phyloP scores from a whole-genome alignment of 2,888 invertebrate genomes.

The Drosophila longiperda region DNA sequence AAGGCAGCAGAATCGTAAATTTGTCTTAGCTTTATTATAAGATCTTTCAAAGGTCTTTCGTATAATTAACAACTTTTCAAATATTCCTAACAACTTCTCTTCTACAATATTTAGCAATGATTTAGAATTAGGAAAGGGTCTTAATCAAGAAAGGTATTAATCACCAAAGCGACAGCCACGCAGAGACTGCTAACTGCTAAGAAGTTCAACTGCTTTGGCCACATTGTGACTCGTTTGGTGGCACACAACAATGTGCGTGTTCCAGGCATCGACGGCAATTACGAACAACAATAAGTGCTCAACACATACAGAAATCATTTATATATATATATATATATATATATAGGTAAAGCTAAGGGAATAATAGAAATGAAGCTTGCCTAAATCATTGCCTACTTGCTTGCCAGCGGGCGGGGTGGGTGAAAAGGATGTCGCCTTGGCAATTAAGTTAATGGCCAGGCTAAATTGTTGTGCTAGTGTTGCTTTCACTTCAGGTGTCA shows the following conservation, averaged over 20 bases:
- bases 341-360: conserved; percentile 10
- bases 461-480: conserved; percentile 8
- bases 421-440: conserved; percentile 1
- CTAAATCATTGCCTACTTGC: conserved; percentile 55
- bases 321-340: neutral
- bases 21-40: neutral
- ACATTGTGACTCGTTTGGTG: conserved; percentile 28
- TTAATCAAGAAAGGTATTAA: neutral
- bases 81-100: neutral
- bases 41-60: neutral
- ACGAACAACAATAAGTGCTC: conserved; percentile 26
- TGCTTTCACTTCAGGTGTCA: conserved; percentile 68
- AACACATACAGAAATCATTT: neutral
- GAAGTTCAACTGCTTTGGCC: neutral
- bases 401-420: neutral
- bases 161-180: neutral
- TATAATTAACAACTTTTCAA: neutral
- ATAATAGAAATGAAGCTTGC: conserved; percentile 45
- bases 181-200: neutral
- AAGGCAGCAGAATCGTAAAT: neutral
- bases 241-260: conserved; percentile 36
- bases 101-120: neutral
- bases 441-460: conserved; percentile 54
- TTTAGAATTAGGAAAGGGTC: neutral
- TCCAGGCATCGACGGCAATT: conserved; percentile 29